phyloP scores from a whole-genome alignment of 2,113 vertebrate species.

The Megaceryle torquata region DNA sequence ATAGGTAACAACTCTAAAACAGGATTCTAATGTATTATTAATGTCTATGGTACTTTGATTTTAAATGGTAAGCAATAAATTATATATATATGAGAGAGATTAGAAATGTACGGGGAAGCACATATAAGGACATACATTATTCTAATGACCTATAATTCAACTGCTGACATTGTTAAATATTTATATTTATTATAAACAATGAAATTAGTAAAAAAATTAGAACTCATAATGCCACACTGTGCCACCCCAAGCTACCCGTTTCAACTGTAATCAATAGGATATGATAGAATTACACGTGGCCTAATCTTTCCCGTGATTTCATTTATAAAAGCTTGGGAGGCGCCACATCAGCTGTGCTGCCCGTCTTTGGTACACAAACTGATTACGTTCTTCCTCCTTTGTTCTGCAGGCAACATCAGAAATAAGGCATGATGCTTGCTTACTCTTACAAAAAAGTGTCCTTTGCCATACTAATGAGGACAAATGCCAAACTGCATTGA shows the following conservation, averaged over 20 bases:
- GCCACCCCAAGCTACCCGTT: not conserved
- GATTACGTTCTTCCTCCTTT: not conserved
- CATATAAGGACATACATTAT: not conserved
- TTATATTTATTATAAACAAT: not conserved
- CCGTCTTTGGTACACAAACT: not conserved
- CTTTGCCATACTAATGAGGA: constrained; percentile 73
- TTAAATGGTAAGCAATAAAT: not conserved
- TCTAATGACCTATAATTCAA: not conserved
- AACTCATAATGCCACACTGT: not conserved
- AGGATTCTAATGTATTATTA: not conserved
- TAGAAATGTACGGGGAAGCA: not conserved
- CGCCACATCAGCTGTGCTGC: not conserved
- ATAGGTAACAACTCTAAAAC: not conserved
- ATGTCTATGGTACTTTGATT: not conserved
- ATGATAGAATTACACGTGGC: not conserved
- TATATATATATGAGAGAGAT: not conserved
- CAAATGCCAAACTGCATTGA: constrained; percentile 70
- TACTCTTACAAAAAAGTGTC: constrained; percentile 59
- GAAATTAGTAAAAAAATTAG: not conserved
- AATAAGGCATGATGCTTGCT: constrained; percentile 40
- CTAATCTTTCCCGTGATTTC: not conserved
- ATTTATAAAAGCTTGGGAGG: not conserved
- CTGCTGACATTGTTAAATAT: not conserved
- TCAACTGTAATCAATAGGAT: not conserved
- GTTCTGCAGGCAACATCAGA: constrained; percentile 29